Evolutionary conservation across 2,888 invertebrate species (phyloP).

Genomic region (Alsophila aescularia): DNA sequence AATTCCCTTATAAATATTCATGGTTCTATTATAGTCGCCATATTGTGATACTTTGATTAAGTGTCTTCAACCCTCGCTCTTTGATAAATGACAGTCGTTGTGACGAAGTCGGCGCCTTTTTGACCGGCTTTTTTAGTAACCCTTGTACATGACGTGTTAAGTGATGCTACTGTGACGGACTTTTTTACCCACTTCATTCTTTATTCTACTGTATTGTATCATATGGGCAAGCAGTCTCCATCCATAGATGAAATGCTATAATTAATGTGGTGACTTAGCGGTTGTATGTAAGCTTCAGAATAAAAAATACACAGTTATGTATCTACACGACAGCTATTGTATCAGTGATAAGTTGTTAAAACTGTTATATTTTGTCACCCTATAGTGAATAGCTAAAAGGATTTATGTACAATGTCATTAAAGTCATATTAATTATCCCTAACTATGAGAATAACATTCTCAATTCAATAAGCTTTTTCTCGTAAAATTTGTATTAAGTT

Average conservation of each 20-base stretch:
- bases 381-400: no score
- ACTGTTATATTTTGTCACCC: no score
- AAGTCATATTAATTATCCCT: no score
- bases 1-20: slow-evolving; percentile 81
- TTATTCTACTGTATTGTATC: slow-evolving; percentile 3
- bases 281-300: background rate
- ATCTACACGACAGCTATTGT: background rate
- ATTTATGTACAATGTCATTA: no score
- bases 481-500: background rate
- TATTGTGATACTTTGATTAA: slow-evolving; percentile 83
- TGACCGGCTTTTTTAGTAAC: slow-evolving; percentile 38
- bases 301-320: background rate
- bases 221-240: background rate
- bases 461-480: no score
- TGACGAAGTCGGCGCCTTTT: slow-evolving; percentile 42
- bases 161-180: slow-evolving; percentile 26
- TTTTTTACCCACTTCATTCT: background rate
- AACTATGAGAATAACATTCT: no score
- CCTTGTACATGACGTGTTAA: slow-evolving; percentile 17
- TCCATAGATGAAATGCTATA: no score
- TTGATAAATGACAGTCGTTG: slow-evolving; percentile 64
- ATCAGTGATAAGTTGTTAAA: background rate
- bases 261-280: background rate
- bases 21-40: slow-evolving; percentile 66
- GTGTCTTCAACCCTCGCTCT: slow-evolving; percentile 62